Percentiles rank a stretch among this genome's conserved stretches.
phyloP scores from a whole-genome alignment of 2,888 invertebrate genomes.

The Oscheius myriophilus region DNA sequence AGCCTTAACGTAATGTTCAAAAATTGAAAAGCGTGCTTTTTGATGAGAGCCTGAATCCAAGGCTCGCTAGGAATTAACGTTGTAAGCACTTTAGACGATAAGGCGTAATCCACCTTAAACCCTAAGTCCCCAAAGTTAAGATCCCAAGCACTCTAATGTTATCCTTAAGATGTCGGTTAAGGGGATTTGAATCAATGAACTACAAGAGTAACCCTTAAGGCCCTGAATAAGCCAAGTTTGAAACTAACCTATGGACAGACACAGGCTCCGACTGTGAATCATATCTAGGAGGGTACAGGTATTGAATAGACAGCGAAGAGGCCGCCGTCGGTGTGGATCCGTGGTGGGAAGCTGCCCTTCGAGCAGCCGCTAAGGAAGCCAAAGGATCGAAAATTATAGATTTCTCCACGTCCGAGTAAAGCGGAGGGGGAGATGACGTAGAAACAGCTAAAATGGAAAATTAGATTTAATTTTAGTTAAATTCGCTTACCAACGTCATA shows the following conservation, averaged over 20 bases:
- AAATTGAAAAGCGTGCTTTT: no score
- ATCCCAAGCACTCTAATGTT: no score
- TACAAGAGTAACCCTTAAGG: no score
- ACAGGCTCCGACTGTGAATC: constrained; percentile 28
- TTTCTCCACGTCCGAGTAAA: constrained; percentile 40
- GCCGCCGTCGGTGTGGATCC: constrained; percentile 33
- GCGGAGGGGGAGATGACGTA: constrained; percentile 10
- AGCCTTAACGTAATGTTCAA: no score
- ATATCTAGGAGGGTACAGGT: constrained; percentile 48
- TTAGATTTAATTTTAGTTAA: background rate
- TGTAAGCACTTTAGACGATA: no score
- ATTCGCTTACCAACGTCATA: constrained; percentile 45
- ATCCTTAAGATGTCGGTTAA: no score
- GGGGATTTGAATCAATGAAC: no score
- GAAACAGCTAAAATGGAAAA: constrained; percentile 23
- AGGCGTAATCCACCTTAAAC: no score
- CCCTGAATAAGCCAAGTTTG: no score
- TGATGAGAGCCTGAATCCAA: no score
- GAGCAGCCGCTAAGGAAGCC: constrained; percentile 23
- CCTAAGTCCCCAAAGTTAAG: no score
- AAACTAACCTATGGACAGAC: constrained; percentile 5
- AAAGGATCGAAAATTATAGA: constrained; percentile 31
- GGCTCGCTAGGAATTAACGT: no score
- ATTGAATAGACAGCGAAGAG: constrained; percentile 46
- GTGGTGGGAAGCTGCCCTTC: constrained; percentile 27